These are phyloP conservation scores for Myoxocephalus aenaeus DNA, from an alignment of 2,797 vertebrate species.

Conservation along the genomic window DNA sequence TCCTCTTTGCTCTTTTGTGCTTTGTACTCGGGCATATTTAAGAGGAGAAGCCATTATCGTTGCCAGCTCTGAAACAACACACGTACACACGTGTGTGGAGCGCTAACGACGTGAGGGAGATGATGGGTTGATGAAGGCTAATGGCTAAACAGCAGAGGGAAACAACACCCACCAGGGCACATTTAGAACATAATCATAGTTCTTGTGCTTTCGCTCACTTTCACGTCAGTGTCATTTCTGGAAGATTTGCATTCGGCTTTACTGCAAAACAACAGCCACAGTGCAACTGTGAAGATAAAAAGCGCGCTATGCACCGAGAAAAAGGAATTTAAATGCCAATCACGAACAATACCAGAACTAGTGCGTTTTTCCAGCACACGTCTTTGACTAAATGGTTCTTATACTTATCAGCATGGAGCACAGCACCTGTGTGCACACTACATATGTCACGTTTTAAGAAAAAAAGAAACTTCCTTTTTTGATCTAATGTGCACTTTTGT, in stretches of 20 bases:
- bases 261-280: constrained; percentile 14
- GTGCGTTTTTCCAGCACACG: neutral
- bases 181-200: constrained; percentile 50
- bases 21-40: constrained; percentile 49
- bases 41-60: constrained; percentile 62
- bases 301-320: neutral
- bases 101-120: constrained; percentile 70
- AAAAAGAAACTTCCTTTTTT: neutral
- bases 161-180: constrained; percentile 30
- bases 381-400: neutral
- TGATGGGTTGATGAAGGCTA: constrained; percentile 55
- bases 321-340: constrained; percentile 5
- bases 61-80: constrained; percentile 37
- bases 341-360: neutral
- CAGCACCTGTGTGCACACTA: neutral
- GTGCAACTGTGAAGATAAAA: constrained; percentile 10
- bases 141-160: constrained; percentile 45
- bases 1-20: constrained; percentile 48
- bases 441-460: neutral
- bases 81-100: constrained; percentile 13
- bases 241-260: constrained; percentile 15
- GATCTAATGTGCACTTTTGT: neutral
- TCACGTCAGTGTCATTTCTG: constrained; percentile 25
- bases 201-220: constrained; percentile 13
- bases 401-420: neutral